A percentile compares a stretch with the other conserved stretches of the same genome.
These are phyloP conservation scores for Meandrusa payeni DNA, from an alignment of 2,888 invertebrate genomes.

Conservation along the genomic window DNA sequence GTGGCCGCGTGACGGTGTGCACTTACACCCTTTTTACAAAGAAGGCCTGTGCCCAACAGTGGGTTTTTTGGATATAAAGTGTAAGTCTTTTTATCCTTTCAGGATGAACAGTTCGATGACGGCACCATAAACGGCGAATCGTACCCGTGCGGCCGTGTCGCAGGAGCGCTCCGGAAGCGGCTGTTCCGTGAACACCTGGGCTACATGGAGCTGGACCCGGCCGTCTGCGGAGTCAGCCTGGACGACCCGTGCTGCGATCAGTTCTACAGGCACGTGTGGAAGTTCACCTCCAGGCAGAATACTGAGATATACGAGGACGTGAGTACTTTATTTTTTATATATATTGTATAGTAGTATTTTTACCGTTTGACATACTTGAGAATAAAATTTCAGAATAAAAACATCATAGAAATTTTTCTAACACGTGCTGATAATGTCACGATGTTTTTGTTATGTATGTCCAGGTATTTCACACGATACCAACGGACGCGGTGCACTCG, in stretches of 20 bases:
- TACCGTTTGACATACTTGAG: no score
- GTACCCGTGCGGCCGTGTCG: constrained; percentile 92
- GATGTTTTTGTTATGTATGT: no score
- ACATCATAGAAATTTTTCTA: no score
- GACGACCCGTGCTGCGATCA: constrained; percentile 89
- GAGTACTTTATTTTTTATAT: constrained; percentile 24
- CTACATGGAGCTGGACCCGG: constrained; percentile 65
- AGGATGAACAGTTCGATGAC: constrained; percentile 90
- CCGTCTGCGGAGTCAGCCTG: constrained; percentile 80
- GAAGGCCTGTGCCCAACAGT: no score
- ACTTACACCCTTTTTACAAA: no score
- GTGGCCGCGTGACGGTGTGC: no score
- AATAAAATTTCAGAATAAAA: no score
- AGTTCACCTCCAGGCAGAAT: constrained; percentile 88
- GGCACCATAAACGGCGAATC: constrained; percentile 91
- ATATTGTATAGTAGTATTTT: no score
- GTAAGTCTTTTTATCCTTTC: no score
- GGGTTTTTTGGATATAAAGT: no score
- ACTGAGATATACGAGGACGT: constrained; percentile 93
- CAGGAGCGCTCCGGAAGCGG: constrained; percentile 90
- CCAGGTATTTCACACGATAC: constrained; percentile 93
- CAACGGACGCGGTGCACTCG: constrained; percentile 88
- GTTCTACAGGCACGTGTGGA: constrained; percentile 94
- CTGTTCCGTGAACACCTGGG: constrained; percentile 97
- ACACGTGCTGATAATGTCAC: no score